Conservation (phyloP, 1,140 invertebrate genomes). For the Archivesica marissinica region DNA sequence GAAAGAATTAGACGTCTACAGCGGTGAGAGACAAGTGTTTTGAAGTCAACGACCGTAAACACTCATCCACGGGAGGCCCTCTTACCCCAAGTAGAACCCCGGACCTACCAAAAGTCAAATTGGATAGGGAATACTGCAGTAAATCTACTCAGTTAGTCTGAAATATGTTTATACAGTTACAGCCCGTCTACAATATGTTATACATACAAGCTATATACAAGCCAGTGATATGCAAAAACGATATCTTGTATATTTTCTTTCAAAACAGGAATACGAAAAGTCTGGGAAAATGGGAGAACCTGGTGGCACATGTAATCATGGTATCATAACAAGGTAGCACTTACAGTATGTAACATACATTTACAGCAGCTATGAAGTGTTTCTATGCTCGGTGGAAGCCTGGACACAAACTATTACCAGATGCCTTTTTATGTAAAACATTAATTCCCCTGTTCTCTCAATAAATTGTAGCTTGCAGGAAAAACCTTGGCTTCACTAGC, state of each 20-base stretch:
- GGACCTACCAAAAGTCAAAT: too few relatives aligned
- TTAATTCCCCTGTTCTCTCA: neutral
- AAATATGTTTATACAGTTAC: neutral
- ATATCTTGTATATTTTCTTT: constrained; percentile 24
- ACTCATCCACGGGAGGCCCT: too few relatives aligned
- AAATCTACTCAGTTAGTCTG: too few relatives aligned
- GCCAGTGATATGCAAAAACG: neutral
- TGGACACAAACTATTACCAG: constrained; percentile 35
- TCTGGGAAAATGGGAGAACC: neutral
- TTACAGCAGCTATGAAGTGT: neutral
- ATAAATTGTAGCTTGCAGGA: neutral
- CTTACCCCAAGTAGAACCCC: too few relatives aligned
- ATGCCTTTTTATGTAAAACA: constrained; percentile 28
- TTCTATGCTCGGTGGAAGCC: neutral
- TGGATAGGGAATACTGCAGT: too few relatives aligned
- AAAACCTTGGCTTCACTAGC: too few relatives aligned
- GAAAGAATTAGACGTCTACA: too few relatives aligned
- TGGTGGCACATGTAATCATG: neutral
- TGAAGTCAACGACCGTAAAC: too few relatives aligned
- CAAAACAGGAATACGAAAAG: constrained; percentile 3
- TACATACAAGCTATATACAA: too few relatives aligned
- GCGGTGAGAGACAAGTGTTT: too few relatives aligned
- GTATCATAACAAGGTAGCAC: neutral
- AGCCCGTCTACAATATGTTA: neutral
- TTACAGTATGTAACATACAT: neutral